Base-by-base conservation (phyloP, 2,797 vertebrate genomes). In the Alosa sapidissima region DNA sequence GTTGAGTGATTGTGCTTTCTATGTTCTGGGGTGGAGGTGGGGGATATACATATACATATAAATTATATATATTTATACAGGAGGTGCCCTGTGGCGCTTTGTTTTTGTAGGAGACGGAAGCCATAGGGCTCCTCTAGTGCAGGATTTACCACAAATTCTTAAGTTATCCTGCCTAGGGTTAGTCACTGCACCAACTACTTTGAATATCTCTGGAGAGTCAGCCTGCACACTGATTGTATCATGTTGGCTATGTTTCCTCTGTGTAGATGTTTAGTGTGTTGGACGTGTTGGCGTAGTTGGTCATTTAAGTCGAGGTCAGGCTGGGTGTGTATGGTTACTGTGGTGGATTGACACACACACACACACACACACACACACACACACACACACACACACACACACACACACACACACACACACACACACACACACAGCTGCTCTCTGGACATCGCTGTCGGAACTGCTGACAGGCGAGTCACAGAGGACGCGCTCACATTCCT, bases 331-430 rank as follows among this genome's bases (percentile, higher is more conserved):
- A 52, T 14, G 51, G 10, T 13, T 52, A 14, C 51, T 13, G 51
- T 3, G 3, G 51, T 68, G 62, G 24, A n/a, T 68, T 28, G 11
- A 68, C 62, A 16, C 33, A 72, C 28, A 41, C 33, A 72, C 65
- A 36, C 33, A 72, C 65, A 41, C 68, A 41, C 68, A 41, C 68
- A 41, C 68, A 72, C 68, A 72, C 68, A 72, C 33, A 72, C n/a
- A 41, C 68, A 41, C 68, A 41, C 68, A 41, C 68, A 72, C 68
- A 72, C 68, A 72, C 33, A 72, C n/a, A n/a, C n/a, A n/a, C n/a
- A n/a, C n/a, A 36, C 65, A 72, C 65, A 72, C 65, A 72, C 65
- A 72, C 33, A 72, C 33, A 41, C 68, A 41, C 68, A 41, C 68
- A 41, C 68, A 41, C 68, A 41, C 68, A 72, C 68, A 72, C 68